Conservation (phyloP, 2,888 invertebrate species). For the Melinaea menophilus region DNA sequence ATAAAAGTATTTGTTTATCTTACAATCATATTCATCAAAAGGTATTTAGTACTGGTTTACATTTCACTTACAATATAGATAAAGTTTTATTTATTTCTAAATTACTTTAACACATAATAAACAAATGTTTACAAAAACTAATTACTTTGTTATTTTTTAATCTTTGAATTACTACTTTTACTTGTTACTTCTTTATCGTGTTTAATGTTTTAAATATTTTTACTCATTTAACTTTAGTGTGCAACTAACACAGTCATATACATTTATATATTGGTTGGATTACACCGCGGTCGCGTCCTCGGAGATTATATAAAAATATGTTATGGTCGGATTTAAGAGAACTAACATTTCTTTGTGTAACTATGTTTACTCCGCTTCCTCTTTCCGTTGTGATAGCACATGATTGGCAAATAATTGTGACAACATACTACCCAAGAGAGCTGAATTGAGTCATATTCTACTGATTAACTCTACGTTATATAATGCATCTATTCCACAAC, state of each 20-base stretch:
- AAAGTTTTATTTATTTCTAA: too few species aligned
- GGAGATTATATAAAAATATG: conserved; percentile 26
- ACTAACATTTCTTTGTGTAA: conserved; percentile 1
- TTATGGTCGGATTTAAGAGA: conserved; percentile 25
- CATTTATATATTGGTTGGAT: conserved; percentile 13
- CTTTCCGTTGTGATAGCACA: too few species aligned
- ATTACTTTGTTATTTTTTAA: too few species aligned
- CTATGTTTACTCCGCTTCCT: background rate
- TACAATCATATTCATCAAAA: too few species aligned
- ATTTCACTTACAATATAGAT: too few species aligned
- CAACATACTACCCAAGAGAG: conserved; percentile 28
- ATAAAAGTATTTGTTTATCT: too few species aligned
- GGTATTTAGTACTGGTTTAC: too few species aligned
- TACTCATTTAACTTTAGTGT: background rate
- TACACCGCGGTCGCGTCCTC: conserved; percentile 28
- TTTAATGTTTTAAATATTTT: background rate
- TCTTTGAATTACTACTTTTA: too few species aligned
- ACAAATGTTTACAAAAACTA: too few species aligned
- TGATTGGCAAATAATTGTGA: too few species aligned
- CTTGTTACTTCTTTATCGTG: too few species aligned
- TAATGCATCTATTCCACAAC: conserved; percentile 36
- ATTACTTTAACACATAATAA: too few species aligned
- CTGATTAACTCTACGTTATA: conserved; percentile 34
- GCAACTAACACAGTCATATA: background rate
- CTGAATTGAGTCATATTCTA: conserved; percentile 21